Conservation (phyloP, 2,113 vertebrate genomes). For the Numenius arquata region DNA sequence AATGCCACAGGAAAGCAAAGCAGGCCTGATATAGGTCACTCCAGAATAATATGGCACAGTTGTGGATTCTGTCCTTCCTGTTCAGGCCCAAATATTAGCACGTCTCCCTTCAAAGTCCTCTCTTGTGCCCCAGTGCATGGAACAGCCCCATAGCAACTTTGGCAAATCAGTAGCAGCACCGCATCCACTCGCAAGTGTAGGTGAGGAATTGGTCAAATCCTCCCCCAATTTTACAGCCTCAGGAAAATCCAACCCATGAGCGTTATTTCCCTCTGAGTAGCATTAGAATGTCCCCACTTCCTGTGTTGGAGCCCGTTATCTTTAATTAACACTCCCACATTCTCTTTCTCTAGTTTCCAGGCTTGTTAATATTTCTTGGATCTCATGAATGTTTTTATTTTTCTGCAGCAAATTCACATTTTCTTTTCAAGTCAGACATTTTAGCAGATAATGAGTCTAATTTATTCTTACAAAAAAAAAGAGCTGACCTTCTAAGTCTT, state of each 20-base stretch:
- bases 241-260: neutral
- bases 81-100: neutral
- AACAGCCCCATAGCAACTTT: neutral
- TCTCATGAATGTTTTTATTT: constrained; percentile 31
- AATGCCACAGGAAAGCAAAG: neutral
- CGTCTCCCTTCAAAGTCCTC: neutral
- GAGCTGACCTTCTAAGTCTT: neutral
- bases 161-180: neutral
- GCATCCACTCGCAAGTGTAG: fast-evolving
- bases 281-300: neutral
- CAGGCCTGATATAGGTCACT: neutral
- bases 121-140: neutral
- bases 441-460: neutral
- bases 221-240: neutral
- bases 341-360: neutral
- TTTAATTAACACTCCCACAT: constrained; percentile 17
- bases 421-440: neutral
- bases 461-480: neutral
- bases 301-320: neutral
- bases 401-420: neutral
- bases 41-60: neutral
- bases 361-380: constrained; percentile 25
- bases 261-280: neutral
- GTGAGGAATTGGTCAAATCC: neutral
- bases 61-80: neutral